Evolutionary conservation across 2,888 invertebrate species (phyloP), one percentile per base, ranked within the genome.

Genomic region (Boloria selene): DNA sequence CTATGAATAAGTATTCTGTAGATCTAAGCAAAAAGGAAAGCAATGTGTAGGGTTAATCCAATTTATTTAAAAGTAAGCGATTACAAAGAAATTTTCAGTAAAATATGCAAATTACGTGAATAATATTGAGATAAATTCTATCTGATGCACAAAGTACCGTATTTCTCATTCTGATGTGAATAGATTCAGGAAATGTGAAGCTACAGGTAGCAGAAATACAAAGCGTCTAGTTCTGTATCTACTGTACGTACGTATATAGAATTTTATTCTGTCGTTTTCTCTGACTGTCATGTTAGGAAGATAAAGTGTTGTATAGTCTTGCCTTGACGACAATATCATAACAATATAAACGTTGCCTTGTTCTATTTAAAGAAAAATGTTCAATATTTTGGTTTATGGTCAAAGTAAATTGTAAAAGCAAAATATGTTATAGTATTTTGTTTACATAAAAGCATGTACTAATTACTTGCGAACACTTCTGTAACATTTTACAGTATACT

Each of bases 111-210:
- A 66, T 66, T 65, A 71, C 65, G 1, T 56, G 68, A 68, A 67
- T 64, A 72, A 69, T 66, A 66, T 73, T 52, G 65, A 69, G 66
- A 72, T 70, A 70, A 71, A 68, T 68, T 71, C 64, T 61, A 71
- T 72, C 72, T 62, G 62, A 55, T 70, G 63, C 61, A 52, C 42
- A 68, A 64, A 72, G 64, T 52, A 68, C 63, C 62, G 52, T 68
- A 70, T 68, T 65, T 67, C 70, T 53, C 55, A 16, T 50, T 61
- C 55, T 53, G 50, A 59, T 67, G 64, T 69, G 69, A 70, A 69
- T 67, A 61, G 55, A 44, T 60, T 62, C 61, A 67, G 64, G 63
- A 69, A 73, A 72, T 69, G 61, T 51, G 58, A 66, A 69, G 65
- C 68, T 61, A 71, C 68, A 70, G 68, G 69, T 71, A 72, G 63